Base-by-base conservation (phyloP, 2,113 vertebrate genomes). In the Ciconia stormi region DNA sequence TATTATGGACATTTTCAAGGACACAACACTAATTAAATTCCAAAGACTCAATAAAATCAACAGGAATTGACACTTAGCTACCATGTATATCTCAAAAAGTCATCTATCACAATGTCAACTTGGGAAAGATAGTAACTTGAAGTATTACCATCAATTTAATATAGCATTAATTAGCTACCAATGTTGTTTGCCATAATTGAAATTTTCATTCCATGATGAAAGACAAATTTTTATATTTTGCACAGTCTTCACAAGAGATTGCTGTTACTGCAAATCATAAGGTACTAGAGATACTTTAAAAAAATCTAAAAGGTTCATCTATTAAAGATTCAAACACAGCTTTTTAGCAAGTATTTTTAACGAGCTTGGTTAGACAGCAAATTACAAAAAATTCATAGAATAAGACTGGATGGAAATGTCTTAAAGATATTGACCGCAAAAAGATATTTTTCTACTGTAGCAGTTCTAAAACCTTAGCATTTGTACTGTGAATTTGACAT, bases 1-100 rank as follows among this genome's bases (percentile, higher is more conserved):
- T 83, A 77, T 65, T 27, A 23, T 32, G 53, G 79, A 89, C 34
- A 62, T 92, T 83, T 95, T 92, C 91, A 92, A 93, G 46, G 88
- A 36, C 30, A 73, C 34, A 62, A 77, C 9, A 61, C 40, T 67
- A 80, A 89, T 30, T 86, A 44, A 36, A 52, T 77, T 77, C 26
- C 72, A 40, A 93, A 78, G 25, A 49, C 69, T 27, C 50, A 62
- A 53, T 62, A 63, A 90, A 96, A 89, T 66, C 72, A 81, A 32
- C 14, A 88, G 22, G 23, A 92, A 83, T 14, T 90, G 47, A 77
- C 38, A 55, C 46, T 69, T n/a, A 82, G n/a, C 36, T 87, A 69
- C 34, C 32, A 50, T 4, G 6, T 61, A 9, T 27, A 44, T 36
- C 61, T 77, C 67, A 86, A 74, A 82, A 91, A 32, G 42, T 27